phyloP scores from a whole-genome alignment of 1,140 invertebrate genomes.

The Campoletis sonorensis region DNA sequence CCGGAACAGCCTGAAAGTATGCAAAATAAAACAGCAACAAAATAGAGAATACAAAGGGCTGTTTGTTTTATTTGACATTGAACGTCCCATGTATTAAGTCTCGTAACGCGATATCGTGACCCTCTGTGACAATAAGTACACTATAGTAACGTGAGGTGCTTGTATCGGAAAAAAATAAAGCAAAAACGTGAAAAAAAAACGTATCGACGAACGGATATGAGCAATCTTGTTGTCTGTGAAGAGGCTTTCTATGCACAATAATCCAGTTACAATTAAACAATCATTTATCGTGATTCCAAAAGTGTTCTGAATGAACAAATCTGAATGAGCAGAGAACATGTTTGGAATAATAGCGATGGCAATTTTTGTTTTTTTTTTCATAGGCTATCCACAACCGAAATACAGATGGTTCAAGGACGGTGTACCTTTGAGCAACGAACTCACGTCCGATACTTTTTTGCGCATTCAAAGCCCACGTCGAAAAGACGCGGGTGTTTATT shows the following conservation, averaged over 20 bases:
- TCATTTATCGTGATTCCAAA: too few species aligned
- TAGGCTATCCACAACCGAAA: slow-evolving; percentile 91
- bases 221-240: neutral
- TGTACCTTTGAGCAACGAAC: slow-evolving; percentile 83
- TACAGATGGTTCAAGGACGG: slow-evolving; percentile 95
- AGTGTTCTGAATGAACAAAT: too few species aligned
- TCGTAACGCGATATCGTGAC: slow-evolving; percentile 70
- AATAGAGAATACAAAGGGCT: too few species aligned
- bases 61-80: neutral
- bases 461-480: slow-evolving; percentile 87
- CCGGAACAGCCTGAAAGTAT: too few species aligned
- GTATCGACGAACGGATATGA: neutral
- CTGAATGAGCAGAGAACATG: too few species aligned
- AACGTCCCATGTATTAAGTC: neutral
- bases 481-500: slow-evolving; percentile 91
- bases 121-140: slow-evolving; percentile 57
- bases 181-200: neutral
- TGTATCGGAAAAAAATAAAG: slow-evolving; percentile 32
- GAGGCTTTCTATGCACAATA: neutral
- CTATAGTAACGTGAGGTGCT: slow-evolving; percentile 21
- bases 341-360: neutral
- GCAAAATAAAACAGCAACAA: too few species aligned
- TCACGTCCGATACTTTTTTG: slow-evolving; percentile 85
- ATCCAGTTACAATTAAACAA: too few species aligned
- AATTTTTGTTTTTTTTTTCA: slow-evolving; percentile 50